These are phyloP conservation scores for Sebastes elongatus DNA, from an alignment of 2,797 vertebrate genomes.

Conservation along the genomic window DNA sequence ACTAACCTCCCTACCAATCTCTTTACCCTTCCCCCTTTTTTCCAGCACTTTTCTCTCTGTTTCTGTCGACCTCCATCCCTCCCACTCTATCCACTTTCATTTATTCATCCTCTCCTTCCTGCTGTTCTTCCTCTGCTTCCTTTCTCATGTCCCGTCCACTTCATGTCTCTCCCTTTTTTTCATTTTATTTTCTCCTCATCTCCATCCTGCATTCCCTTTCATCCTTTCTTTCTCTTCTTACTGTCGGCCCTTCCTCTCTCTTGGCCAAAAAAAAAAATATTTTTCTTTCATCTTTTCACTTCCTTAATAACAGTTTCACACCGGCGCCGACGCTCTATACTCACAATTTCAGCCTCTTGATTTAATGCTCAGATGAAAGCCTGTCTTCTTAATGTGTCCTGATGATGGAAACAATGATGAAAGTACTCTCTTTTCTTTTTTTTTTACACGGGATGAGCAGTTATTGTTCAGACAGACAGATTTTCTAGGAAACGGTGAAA, in stretches of 20 bases:
- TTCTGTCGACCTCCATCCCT: not conserved
- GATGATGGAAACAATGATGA: slow-evolving; percentile 36
- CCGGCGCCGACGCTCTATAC: not conserved
- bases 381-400: slow-evolving; percentile 30
- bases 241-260: not conserved
- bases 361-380: slow-evolving; percentile 39
- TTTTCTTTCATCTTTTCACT: slow-evolving; percentile 37
- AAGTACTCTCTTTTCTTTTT: not conserved
- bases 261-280: too few relatives aligned
- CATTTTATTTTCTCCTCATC: not conserved
- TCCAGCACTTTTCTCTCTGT: not conserved
- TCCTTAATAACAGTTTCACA: slow-evolving; percentile 31
- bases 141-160: not conserved
- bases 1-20: not conserved
- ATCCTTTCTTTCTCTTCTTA: slow-evolving; percentile 24
- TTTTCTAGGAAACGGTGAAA: slow-evolving; percentile 6
- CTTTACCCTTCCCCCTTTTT: not conserved
- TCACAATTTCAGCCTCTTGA: slow-evolving; percentile 10
- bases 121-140: not conserved
- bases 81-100: not conserved
- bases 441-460: not conserved
- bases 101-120: not conserved
- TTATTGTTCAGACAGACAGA: not conserved
- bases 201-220: slow-evolving; percentile 43
- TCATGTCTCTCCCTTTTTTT: not conserved